These are phyloP conservation scores for Engraulis encrasicolus DNA, from an alignment of 2,113 vertebrate genomes.

Conservation along the genomic window DNA sequence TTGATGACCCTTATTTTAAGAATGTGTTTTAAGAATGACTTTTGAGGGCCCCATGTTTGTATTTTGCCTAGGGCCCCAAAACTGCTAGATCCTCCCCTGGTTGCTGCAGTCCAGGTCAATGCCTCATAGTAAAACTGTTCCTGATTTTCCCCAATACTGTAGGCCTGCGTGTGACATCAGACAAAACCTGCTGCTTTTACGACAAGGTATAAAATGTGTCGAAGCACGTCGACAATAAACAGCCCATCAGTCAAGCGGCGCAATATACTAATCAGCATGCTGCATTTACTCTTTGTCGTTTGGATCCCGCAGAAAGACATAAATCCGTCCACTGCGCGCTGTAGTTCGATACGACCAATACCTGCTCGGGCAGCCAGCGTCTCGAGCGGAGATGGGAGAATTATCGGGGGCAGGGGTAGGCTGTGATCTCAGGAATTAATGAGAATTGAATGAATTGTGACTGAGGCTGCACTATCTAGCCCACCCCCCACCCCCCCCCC, in stretches of 20 bases:
- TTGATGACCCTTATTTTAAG: no score
- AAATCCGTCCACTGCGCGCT: not conserved
- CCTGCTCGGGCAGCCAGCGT: slow-evolving; percentile 52
- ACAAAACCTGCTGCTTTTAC: not conserved
- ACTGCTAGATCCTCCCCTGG: no score
- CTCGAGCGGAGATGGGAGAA: slow-evolving; percentile 51
- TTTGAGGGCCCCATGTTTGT: no score
- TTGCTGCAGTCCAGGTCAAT: not conserved
- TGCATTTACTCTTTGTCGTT: slow-evolving; percentile 13
- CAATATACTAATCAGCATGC: slow-evolving; percentile 18
- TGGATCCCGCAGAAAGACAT: not conserved
- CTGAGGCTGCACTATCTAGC: not conserved
- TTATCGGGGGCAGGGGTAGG: slow-evolving; percentile 56
- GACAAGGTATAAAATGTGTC: slow-evolving; percentile 18
- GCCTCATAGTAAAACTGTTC: not conserved
- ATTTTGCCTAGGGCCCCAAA: no score
- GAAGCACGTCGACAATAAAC: not conserved
- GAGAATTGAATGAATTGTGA: slow-evolving; percentile 63
- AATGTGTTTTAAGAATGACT: no score
- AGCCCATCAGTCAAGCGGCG: not conserved
- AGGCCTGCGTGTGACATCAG: not conserved
- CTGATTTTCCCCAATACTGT: slow-evolving; percentile 7
- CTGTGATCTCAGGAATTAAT: slow-evolving; percentile 72
- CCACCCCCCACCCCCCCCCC: no score
- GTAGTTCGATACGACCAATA: slow-evolving; percentile 54